A percentile compares a stretch with the other conserved stretches of the same genome.
Evolutionary conservation across 2,888 invertebrate genomes (phyloP).

Genomic region (Pogonocherus hispidulus): DNA sequence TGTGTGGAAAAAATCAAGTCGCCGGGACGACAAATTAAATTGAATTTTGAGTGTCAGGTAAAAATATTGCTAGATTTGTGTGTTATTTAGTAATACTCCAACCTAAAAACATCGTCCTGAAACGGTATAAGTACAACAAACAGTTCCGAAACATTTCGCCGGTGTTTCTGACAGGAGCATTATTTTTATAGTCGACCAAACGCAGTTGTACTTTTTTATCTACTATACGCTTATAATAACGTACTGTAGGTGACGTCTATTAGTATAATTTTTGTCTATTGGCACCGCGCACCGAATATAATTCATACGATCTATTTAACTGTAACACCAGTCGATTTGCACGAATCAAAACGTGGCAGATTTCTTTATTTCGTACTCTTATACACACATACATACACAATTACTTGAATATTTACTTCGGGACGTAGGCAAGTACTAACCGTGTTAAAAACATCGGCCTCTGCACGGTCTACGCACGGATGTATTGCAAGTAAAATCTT

Average conservation of each 20-base stretch:
- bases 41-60: constrained; percentile 26
- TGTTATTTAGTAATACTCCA: constrained; percentile 1
- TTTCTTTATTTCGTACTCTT: constrained; percentile 30
- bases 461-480: constrained; percentile 23
- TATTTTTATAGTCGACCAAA: constrained; percentile 32
- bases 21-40: constrained; percentile 18
- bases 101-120: constrained; percentile 30
- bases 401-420: constrained; percentile 33
- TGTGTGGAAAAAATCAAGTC: constrained; percentile 18
- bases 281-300: constrained; percentile 1
- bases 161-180: constrained; percentile 11
- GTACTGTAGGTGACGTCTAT: constrained; percentile 9
- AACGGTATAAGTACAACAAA: not conserved
- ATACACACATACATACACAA: constrained; percentile 20
- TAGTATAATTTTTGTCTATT: constrained; percentile 12
- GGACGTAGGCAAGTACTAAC: constrained; percentile 51
- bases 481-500: constrained; percentile 24
- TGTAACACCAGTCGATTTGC: constrained; percentile 18
- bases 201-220: constrained; percentile 42
- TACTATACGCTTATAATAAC: constrained; percentile 35
- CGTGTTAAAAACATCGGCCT: constrained; percentile 58
- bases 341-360: constrained; percentile 24
- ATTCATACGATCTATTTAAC: constrained; percentile 8
- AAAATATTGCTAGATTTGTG: constrained; percentile 5
- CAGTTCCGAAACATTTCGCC: constrained; percentile 6